Base-by-base conservation (phyloP, 2,797 vertebrate genomes). In the Sandelia bainsii region DNA sequence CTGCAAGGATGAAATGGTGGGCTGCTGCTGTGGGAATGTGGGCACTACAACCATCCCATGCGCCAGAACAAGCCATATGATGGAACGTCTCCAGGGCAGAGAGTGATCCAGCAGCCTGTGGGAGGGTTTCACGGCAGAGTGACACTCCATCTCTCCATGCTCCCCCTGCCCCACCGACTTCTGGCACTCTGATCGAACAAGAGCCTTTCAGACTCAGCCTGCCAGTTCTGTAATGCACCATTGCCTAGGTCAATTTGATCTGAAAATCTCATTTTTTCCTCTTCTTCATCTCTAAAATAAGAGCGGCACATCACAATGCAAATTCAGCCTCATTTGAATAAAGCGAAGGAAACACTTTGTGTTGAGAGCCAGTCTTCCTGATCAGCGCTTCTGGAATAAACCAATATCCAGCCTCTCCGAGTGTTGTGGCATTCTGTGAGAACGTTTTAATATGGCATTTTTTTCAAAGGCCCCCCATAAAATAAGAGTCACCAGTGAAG, bases 251-350 rank as follows among this genome's bases (percentile, higher is more conserved):
- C 98, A 99, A 99, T 99, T 99, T 98, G 97, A 98, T 99, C 97
- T 99, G 96, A 98, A 98, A 99, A 98, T 99, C 98, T 99, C 96
- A 97, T 99, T 98, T 99, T 98, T 98, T 95, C 92, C 92, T 92
- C 93, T 91, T 94, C 93, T 94, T 94, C 92, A 88, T 80, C 95
- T 96, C 96, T 97, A 97, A 99, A 96, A 97, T 98, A 98, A 98
- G 97, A 96, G 96, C 95, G 95, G 96, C 96, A 95, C 97, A 98
- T 99, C 97, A 98, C 97, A 97, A 99, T 99, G 98, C 98, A 99
- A 99, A 99, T 99, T 96, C 97, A 96, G 95, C 94, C 97, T 99
- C 96, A 99, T 99, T 99, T 99, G 97, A 98, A 99, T 99, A 98
- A 97, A 98, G 96, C 94, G 95, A 95, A 96, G 97, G 97, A 97